Evolutionary conservation across 2,113 vertebrate species (phyloP), one percentile per base, ranked within the genome.

Genomic region (Corythoichthys intestinalis): DNA sequence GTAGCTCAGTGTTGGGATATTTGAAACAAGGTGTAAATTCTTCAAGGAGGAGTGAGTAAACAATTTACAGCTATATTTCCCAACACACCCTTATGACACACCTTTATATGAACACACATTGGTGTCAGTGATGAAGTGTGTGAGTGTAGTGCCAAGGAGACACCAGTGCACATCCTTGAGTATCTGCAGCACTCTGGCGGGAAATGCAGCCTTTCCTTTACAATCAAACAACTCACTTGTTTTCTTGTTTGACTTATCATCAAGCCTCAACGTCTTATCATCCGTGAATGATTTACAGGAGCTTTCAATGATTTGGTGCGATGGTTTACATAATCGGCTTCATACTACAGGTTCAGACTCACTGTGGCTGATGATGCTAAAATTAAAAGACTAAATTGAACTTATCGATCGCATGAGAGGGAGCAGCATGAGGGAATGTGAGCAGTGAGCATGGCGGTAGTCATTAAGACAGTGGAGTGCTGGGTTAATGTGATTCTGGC

Each of bases 401-500:
- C 13, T 34, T 63, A 86, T 86, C 73, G 88, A 88, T 82, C 74
- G 65, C 17, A 28, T 41, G 65, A 65, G 79, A 72, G 77, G 11
- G 34, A 73, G 66, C 57, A 72, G 75, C 67, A 63, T 57, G 66
- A 4, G 28, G 41, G 17, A 67, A 74, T 76, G 70, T 67, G 71
- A 79, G 71, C 76, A 34, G 8, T 4, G 73, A 77, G 71, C 74
- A 65, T 73, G 73, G 70, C 75, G 63, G 59, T 70, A 50, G 67
- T 74, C 86, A 79, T 84, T 80, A 76, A 73, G 67, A 70, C 79
- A 68, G 57, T 48, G 65, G 75, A 79, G 82, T 84, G 82, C 74
- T 74, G 72, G 74, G 65, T 84, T 84, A 83, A 86, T 81, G 87
- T 44, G 2, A 69, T 72, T 57, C 81, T 79, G 80, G 72, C 83